Base-by-base conservation (phyloP, 2,113 vertebrate species). In the Solea senegalensis region DNA sequence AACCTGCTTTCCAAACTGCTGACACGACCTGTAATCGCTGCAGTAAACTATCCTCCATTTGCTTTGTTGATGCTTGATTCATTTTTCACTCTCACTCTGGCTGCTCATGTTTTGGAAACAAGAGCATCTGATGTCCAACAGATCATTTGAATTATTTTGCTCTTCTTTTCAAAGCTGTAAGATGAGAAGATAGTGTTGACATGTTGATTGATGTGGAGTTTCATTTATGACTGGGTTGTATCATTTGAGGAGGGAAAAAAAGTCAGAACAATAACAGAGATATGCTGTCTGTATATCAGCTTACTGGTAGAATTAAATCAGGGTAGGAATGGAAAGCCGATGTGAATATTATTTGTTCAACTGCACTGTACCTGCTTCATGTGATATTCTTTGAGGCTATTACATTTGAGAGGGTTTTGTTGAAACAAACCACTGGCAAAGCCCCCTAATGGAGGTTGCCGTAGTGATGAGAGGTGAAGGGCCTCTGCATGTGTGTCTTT, bases 381-480 rank as follows among this genome's bases (percentile, higher is more conserved):
- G 44, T 10, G 9, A 41, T 7, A 53, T 46, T 54, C 50, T 56
- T 48, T 49, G 55, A 50, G 46, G n/a, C 44, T 70, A n/a, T 55
- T 68, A 9, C 44, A 16, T 58, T 46, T 43, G 65, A 50, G 53
- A 43, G 62, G 15, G 7, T 49, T 69, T 63, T 81, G 65, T 66
- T 76, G 9, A 78, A 76, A 67, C 54, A 76, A 82, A 65, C 61
- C 64, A 50, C 9, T 2, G 2, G 58, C 16, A 11, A 58, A 52
- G 54, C 26, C 57, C 1, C 5, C 10, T 51, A 51, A 60, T 61
- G 54, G 54, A 46, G 64, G 76, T 72, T 81, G 60, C 53, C n/a
- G 15, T 79, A 77, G 80, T 69, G 67, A 81, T 81, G 64, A 57
- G 55, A 66, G 14, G 64, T 53, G 58, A 48, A 75, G 65, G 51